Conservation (phyloP, 2,113 vertebrate species). For the Ellobius talpinus region DNA sequence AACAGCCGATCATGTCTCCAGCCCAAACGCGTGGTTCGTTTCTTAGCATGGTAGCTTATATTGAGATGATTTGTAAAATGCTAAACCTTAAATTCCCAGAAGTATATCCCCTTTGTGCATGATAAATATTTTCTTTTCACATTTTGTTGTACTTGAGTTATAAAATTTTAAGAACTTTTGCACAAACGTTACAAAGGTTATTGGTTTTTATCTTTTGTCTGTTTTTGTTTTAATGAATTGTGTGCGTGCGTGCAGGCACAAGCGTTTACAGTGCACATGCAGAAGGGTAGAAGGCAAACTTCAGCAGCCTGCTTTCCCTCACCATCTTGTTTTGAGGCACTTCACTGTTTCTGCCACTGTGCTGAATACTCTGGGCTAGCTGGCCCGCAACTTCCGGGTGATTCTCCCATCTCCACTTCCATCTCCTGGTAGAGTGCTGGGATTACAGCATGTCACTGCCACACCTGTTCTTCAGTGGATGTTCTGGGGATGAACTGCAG, state of each 20-base stretch:
- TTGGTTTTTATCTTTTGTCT: not conserved
- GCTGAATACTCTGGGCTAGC: too few relatives aligned
- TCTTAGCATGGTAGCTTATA: not conserved
- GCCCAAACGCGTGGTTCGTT: not conserved
- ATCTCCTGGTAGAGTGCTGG: accelerated
- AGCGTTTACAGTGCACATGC: not conserved
- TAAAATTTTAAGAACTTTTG: not conserved
- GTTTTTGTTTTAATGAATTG: not conserved
- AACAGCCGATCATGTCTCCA: not conserved
- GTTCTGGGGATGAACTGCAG: not conserved
- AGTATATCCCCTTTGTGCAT: not conserved
- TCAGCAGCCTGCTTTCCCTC: not conserved
- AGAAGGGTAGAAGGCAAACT: not conserved
- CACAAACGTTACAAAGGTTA: not conserved
- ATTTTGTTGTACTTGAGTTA: not conserved
- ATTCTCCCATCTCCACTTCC: not conserved
- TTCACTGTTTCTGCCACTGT: not conserved
- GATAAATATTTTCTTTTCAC: not conserved
- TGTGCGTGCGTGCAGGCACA: too few relatives aligned
- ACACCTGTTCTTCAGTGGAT: not conserved
- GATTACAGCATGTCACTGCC: not conserved
- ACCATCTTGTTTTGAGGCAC: not conserved
- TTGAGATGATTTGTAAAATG: not conserved
- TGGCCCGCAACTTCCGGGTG: not conserved
- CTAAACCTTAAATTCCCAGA: not conserved